phyloP scores from a whole-genome alignment of 2,888 invertebrate species.

The Megastigmus dorsalis region DNA sequence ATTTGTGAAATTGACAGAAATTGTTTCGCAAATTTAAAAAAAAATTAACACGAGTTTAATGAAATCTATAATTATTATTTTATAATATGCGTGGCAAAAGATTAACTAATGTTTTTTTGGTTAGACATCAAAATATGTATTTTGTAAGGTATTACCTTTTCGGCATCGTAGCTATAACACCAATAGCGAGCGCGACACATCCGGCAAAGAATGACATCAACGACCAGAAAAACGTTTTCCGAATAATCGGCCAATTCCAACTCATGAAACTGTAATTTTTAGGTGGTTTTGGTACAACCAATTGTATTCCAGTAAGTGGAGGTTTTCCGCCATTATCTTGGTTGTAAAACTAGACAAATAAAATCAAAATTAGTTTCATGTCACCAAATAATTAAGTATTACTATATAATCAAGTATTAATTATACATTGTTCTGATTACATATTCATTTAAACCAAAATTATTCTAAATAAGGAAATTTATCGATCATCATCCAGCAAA shows the following conservation, averaged over 20 bases:
- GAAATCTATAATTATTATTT: background rate
- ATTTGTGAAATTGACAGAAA: no score
- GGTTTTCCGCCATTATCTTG: slow-evolving; percentile 75
- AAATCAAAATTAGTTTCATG: background rate
- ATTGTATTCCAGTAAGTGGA: slow-evolving; percentile 72
- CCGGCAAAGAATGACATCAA: slow-evolving; percentile 83
- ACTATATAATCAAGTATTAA: no score
- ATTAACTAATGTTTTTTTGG: background rate
- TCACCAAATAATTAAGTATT: background rate
- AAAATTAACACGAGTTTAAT: background rate
- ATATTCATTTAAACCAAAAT: no score
- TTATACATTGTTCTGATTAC: no score
- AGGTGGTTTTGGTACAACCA: slow-evolving; percentile 72
- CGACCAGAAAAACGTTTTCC: slow-evolving; percentile 84
- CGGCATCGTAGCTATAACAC: slow-evolving; percentile 84
- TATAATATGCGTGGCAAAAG: background rate
- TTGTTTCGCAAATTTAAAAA: background rate
- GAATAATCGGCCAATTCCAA: slow-evolving; percentile 89
- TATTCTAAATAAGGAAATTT: no score
- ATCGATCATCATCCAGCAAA: no score
- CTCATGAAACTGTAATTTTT: slow-evolving; percentile 78
- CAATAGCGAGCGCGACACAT: slow-evolving; percentile 83
- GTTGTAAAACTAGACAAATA: slow-evolving; percentile 69
- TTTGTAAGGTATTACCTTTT: slow-evolving; percentile 71
- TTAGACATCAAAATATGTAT: background rate